A percentile compares a stretch with the other conserved stretches of the same genome.
phyloP scores from a whole-genome alignment of 1,140 invertebrate species.

The Drosophila auraria region DNA sequence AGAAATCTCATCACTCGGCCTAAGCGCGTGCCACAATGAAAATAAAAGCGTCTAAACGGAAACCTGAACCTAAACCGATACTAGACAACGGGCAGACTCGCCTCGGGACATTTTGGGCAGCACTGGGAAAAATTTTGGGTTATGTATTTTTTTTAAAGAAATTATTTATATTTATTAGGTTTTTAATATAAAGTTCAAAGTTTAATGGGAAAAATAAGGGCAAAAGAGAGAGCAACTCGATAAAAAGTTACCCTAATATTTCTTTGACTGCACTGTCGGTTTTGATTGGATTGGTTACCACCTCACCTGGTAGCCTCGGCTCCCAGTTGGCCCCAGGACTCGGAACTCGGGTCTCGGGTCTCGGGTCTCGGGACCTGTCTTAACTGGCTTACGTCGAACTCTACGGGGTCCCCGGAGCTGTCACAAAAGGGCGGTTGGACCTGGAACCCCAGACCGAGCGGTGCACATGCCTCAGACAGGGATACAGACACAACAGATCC shows the following conservation, averaged over 20 bases:
- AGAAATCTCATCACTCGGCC: constrained; percentile 45
- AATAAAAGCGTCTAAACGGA: constrained; percentile 9
- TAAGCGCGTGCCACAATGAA: constrained; percentile 45
- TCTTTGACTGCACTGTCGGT: constrained; percentile 4
- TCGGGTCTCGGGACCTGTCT: constrained; percentile 27
- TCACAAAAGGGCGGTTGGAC: constrained; percentile 20
- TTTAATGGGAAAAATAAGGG: too few relatives aligned
- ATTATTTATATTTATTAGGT: background rate
- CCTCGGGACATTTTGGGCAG: constrained; percentile 7
- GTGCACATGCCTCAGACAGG: constrained; percentile 2
- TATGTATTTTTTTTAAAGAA: background rate
- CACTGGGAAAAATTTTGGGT: constrained; percentile 26
- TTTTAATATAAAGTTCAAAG: too few relatives aligned
- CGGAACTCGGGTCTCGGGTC: background rate
- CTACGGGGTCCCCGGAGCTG: background rate
- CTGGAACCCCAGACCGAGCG: constrained; percentile 5
- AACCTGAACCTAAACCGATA: constrained; percentile 24
- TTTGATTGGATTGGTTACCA: constrained; percentile 29
- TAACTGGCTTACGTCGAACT: constrained; percentile 46
- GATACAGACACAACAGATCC: constrained; percentile 22
- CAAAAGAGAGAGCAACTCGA: too few relatives aligned
- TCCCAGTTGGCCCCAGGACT: constrained; percentile 11
- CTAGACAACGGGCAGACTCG: constrained; percentile 47
- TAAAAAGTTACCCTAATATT: too few relatives aligned
- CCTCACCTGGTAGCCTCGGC: constrained; percentile 24